Evolutionary conservation across 2,113 vertebrate species (phyloP).

Genomic region (Rhagologus leucostigma): DNA sequence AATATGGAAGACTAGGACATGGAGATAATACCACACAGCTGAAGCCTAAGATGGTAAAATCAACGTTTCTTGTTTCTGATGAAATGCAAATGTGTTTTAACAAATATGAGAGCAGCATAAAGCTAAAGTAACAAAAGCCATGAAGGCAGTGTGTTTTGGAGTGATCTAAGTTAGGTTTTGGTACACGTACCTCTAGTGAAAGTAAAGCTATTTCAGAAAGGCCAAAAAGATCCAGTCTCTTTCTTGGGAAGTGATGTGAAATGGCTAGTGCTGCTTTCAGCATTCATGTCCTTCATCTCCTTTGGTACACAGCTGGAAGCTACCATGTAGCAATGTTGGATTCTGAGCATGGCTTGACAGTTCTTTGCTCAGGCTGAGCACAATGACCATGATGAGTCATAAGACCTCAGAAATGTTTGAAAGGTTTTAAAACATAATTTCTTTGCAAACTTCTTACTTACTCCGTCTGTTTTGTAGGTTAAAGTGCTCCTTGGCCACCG

Average conservation of each 20-base stretch:
- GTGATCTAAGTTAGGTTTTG: neutral
- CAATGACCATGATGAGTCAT: neutral
- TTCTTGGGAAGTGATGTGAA: neutral
- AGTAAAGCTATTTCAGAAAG: neutral
- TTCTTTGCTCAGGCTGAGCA: neutral
- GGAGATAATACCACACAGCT: constrained; percentile 97
- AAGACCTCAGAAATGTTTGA: neutral
- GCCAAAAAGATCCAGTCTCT: neutral
- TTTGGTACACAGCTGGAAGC: neutral
- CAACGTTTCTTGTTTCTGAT: neutral
- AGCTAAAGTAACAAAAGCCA: neutral
- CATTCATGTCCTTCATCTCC: neutral
- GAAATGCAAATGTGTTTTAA: neutral
- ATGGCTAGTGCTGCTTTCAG: neutral
- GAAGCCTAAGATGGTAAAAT: constrained; percentile 91
- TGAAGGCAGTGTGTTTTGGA: neutral
- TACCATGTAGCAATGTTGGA: neutral
- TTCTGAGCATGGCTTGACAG: neutral
- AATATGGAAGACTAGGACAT: constrained; percentile 94
- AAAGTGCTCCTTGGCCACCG: constrained; percentile 95
- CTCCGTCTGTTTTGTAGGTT: constrained; percentile 72
- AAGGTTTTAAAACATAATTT: neutral
- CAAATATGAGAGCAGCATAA: neutral
- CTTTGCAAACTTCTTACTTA: neutral
- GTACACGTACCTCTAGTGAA: neutral